Percentiles rank a stretch among this genome's conserved stretches.
These are phyloP conservation scores for Garra rufa DNA, from an alignment of 2,113 vertebrate species.

Conservation along the genomic window DNA sequence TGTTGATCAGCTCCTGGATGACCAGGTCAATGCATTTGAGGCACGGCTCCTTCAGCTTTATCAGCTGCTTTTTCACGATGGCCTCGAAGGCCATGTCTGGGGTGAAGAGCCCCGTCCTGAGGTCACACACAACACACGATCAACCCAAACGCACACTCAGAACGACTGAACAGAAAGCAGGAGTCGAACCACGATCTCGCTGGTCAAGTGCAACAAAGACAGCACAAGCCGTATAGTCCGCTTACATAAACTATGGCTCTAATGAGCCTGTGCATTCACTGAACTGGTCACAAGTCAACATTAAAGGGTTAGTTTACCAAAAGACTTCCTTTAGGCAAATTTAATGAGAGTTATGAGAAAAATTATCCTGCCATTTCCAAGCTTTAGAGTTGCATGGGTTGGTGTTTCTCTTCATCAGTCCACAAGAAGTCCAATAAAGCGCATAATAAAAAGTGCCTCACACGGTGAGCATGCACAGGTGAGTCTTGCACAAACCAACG, in stretches of 20 bases:
- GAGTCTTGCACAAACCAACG: too few species aligned
- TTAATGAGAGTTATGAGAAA: too few species aligned
- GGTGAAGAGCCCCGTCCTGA: slow-evolving; percentile 97
- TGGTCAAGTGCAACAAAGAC: not conserved
- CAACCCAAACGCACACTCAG: slow-evolving; percentile 15
- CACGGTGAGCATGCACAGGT: too few species aligned
- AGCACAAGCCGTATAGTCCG: not conserved
- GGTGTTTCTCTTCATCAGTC: too few species aligned
- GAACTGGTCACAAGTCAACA: not conserved
- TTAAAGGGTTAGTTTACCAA: too few species aligned
- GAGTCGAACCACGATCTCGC: not conserved
- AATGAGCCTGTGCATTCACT: not conserved
- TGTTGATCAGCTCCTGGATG: slow-evolving; percentile 97
- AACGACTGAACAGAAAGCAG: slow-evolving; percentile 16
- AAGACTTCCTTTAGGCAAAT: too few species aligned
- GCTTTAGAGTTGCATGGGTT: too few species aligned
- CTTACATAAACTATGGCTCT: not conserved
- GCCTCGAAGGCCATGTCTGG: slow-evolving; percentile 98
- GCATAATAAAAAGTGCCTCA: too few species aligned
- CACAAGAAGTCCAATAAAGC: too few species aligned
- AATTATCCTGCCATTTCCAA: too few species aligned
- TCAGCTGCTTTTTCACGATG: slow-evolving; percentile 99
- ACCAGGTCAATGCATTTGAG: slow-evolving; percentile 97
- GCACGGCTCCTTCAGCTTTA: slow-evolving; percentile 98
- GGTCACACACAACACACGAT: slow-evolving; percentile 60